Evolutionary conservation across 2,113 vertebrate genomes (phyloP), one percentile per base, ranked within the genome.

Genomic region (Aspiorhynchus laticeps): DNA sequence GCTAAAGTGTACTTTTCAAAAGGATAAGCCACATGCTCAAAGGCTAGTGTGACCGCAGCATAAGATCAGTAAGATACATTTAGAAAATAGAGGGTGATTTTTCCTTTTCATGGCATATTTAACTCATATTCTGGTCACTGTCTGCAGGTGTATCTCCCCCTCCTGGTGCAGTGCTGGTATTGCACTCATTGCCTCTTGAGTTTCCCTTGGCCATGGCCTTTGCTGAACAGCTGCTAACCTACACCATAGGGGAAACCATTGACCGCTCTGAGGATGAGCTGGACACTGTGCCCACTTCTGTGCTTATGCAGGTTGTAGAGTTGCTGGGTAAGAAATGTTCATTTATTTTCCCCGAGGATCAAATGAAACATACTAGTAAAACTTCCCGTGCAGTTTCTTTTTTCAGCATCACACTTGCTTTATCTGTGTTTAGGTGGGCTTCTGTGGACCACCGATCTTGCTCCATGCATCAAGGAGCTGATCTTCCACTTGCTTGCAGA

Each of bases 131-230:
- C 9, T 4, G 2, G 38, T 85, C n/a, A 87, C 7, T 89, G 77
- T 26, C 73, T 84, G 89, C 79, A 99, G 98, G 98, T 24, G 98
- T 98, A 74, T 98, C 98, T 2, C 98, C 98, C 1, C 96, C 97
- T 89, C 98, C 98, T 4, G 98, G 98, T 85, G 97, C 97, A 10
- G 97, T 98, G 11, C 76, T 99, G 88, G 95, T 97, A 56, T 89
- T 99, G 82, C 98, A 99, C 91, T 99, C 98, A n/a, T 93, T 99
- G 75, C 98, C 98, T 0, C 93, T 98, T 67, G 98, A 99, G 91
- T 99, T 99, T 91, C 97, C 98, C 0, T 90, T 99, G 92, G 97
- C 98, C 14, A 93, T 98, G 96, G 98, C 98, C 1, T 99, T 99
- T 28, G 96, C 97, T 1, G 98, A 99, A 80, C 98, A 99, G 93